Conservation (phyloP, 2,888 invertebrate genomes). For the Thalpophila matura region DNA sequence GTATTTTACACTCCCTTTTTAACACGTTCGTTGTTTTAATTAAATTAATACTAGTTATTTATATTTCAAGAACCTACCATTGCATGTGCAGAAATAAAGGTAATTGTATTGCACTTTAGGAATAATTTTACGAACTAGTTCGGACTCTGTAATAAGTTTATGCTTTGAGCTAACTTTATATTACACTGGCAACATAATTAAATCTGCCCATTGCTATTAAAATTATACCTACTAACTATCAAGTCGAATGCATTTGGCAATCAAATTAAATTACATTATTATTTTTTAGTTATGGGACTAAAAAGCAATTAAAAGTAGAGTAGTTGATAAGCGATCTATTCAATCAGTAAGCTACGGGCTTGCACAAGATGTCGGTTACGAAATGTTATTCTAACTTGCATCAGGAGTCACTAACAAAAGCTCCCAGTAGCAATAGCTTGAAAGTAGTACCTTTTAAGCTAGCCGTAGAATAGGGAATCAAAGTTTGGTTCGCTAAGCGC, state of each 20-base stretch:
- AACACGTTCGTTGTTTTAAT: slow-evolving; percentile 23
- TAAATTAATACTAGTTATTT: slow-evolving; percentile 18
- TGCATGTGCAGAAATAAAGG: slow-evolving; percentile 11
- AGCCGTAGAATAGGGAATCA: not conserved
- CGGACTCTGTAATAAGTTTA: slow-evolving; percentile 6
- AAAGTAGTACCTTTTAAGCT: too few relatives aligned
- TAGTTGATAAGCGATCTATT: slow-evolving; percentile 66
- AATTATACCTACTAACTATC: slow-evolving; percentile 17
- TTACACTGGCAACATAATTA: slow-evolving; percentile 14
- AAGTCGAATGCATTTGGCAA: slow-evolving; percentile 34
- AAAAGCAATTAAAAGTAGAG: slow-evolving; percentile 54
- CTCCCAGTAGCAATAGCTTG: not conserved
- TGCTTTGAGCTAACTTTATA: slow-evolving; percentile 16
- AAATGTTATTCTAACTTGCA: slow-evolving; percentile 66
- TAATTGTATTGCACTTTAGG: slow-evolving; percentile 5
- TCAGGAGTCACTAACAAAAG: slow-evolving; percentile 54
- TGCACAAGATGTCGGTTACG: slow-evolving; percentile 64
- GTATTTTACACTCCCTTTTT: slow-evolving; percentile 8
- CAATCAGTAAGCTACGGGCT: slow-evolving; percentile 56
- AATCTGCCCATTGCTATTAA: slow-evolving; percentile 22
- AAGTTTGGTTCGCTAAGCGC: not conserved
- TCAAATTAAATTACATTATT: slow-evolving; percentile 37
- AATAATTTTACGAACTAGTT: slow-evolving; percentile 11
- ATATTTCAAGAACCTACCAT: slow-evolving; percentile 5
- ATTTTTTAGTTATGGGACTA: slow-evolving; percentile 37